Evolutionary conservation across 2,888 invertebrate species (phyloP).

Genomic region (Trachelus iudaicus): DNA sequence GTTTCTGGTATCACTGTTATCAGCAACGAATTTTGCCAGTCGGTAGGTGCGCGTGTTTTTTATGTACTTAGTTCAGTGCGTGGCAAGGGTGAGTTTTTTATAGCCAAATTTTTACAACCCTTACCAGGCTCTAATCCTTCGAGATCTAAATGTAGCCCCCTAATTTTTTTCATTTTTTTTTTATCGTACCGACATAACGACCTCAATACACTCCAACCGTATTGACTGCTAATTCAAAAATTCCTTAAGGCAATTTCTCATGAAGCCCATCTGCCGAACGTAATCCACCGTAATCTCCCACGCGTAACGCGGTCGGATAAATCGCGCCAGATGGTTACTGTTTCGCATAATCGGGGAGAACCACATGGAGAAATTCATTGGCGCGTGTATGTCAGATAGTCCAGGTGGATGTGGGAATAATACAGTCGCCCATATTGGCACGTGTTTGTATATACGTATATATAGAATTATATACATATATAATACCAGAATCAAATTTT

Average conservation of each 20-base stretch:
- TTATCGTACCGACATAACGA: neutral
- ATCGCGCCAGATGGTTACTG: constrained; percentile 39
- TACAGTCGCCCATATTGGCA: neutral
- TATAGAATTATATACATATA: no score
- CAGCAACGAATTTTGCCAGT: no score
- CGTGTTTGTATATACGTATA: no score
- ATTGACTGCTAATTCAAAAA: neutral
- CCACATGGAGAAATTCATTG: neutral
- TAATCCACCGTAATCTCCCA: constrained; percentile 43
- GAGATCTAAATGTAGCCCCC: neutral
- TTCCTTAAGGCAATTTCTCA: constrained; percentile 27
- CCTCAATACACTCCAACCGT: neutral
- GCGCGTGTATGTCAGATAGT: neutral
- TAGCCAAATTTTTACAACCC: neutral
- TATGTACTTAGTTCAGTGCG: no score
- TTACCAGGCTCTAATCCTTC: neutral
- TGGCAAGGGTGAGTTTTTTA: neutral
- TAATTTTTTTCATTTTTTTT: neutral
- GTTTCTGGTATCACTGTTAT: no score
- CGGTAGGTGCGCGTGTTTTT: no score
- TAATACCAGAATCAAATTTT: neutral
- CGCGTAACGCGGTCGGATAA: constrained; percentile 34
- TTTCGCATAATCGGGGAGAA: constrained; percentile 36
- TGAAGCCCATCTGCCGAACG: constrained; percentile 38
- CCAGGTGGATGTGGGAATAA: neutral